Base-by-base conservation (phyloP, 2,888 invertebrate genomes). In the Cephalotes varians region DNA sequence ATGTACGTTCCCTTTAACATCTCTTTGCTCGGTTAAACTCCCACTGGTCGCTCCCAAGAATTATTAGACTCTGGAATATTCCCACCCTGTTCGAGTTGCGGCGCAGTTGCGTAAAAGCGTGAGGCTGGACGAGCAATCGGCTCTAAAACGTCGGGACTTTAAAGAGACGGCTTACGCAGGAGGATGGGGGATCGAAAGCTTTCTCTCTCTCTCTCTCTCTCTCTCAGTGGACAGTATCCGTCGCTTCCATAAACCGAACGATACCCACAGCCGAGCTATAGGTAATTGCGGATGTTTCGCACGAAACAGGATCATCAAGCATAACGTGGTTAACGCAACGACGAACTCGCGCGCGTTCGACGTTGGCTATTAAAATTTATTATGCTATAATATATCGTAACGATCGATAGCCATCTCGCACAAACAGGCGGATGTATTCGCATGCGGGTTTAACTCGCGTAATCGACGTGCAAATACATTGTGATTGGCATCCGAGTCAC, bases 71-170 rank as follows among this genome's bases (percentile, higher is more conserved):
- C 34, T n/a, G 56, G 47, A 81, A 73, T 80, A 73, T 37, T 72
- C 40, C 62, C 49, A 60, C 31, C 64, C 54, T 56, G 28, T 76
- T 34, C 54, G 40, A 62, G 62, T 74, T 74, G 34, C 34, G 67
- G 69, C 21, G 67, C 69, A 77, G 44, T 64, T 71, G 67, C 77
- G 69, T 86, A 77, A 84, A 84, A 80, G 82, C 69, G 49, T 49
- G n/a, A 82, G 80, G 83, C 21, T 40, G 62, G n/a, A 77, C 80
- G 64, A 47, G 82, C 74, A 83, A 81, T 84, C 84, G 82, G 74
- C 49, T 83, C 54, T 84, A 81, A 86, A 84, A 80, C 81, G 82
- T 77, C 62, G 65, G 37, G 65, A 79, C 54, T 31, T 72, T 51
- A 71, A 77, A 88, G 79, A 65, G 72, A 37, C 58, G 58, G 47